Percentiles rank a stretch among this genome's conserved stretches.
Evolutionary conservation across 1,140 invertebrate species (phyloP).

Genomic region (Cotesia vestalis): DNA sequence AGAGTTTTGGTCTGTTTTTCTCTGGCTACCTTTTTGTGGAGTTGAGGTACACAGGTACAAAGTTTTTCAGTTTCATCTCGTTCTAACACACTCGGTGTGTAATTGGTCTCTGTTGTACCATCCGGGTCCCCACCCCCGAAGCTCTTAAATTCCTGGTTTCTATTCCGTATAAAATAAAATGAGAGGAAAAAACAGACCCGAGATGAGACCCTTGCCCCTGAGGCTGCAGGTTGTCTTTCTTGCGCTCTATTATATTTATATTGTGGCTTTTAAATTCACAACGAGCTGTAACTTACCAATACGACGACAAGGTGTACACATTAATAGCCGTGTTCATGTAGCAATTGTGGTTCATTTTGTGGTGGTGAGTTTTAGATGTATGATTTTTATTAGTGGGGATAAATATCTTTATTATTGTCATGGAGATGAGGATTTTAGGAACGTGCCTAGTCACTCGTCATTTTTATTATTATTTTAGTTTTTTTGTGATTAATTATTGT

Average conservation of each 20-base stretch:
- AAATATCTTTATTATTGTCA: slow-evolving; percentile 66
- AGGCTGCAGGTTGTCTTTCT: slow-evolving; percentile 14
- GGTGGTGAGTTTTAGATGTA: no score
- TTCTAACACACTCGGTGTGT: neutral
- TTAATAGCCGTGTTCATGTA: no score
- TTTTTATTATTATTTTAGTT: no score
- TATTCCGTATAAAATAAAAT: slow-evolving; percentile 21
- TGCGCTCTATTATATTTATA: no score
- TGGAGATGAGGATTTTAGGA: slow-evolving; percentile 52
- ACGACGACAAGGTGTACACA: neutral
- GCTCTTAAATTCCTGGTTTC: slow-evolving; percentile 32
- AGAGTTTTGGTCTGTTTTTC: slow-evolving; percentile 24
- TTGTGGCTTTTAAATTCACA: slow-evolving; percentile 52
- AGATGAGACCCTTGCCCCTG: slow-evolving; percentile 23
- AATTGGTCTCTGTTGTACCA: slow-evolving; percentile 18
- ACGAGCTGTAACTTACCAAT: slow-evolving; percentile 28
- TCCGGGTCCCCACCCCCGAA: slow-evolving; percentile 9
- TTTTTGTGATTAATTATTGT: no score
- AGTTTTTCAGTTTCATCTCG: slow-evolving; percentile 31
- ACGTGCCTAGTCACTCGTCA: neutral
- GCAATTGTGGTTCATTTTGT: neutral
- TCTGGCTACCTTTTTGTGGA: slow-evolving; percentile 11
- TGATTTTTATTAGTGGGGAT: slow-evolving; percentile 29
- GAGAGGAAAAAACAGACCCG: neutral
- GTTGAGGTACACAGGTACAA: slow-evolving; percentile 28